Conservation (phyloP, 1,140 invertebrate genomes). For the Cotesia typhae region DNA sequence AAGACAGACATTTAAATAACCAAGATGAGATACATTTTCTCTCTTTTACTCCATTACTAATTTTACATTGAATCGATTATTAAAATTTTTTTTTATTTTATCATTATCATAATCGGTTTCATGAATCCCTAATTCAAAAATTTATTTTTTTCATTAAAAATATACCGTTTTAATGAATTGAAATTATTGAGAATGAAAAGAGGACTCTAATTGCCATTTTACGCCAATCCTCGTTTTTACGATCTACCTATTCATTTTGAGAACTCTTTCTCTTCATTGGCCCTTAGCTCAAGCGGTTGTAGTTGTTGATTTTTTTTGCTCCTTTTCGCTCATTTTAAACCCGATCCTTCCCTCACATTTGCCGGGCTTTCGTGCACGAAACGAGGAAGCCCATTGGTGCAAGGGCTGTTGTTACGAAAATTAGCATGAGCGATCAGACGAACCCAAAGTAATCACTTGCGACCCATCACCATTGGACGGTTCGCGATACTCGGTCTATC, state of each 20-base stretch:
- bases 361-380: slow-evolving; percentile 5
- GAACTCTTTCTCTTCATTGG: too few species aligned
- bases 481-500: neutral
- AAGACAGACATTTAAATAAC: slow-evolving; percentile 5
- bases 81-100: neutral
- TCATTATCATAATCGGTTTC: too few species aligned
- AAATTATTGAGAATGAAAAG: too few species aligned
- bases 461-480: slow-evolving; percentile 28
- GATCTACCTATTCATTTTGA: too few species aligned
- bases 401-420: slow-evolving; percentile 33
- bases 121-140: neutral
- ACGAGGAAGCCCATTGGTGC: slow-evolving; percentile 27
- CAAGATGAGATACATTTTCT: neutral
- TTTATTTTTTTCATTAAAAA: too few species aligned
- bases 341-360: neutral
- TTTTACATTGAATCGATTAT: neutral
- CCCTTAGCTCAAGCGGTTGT: too few species aligned
- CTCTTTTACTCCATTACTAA: neutral
- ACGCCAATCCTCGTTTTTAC: too few species aligned
- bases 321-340: too few species aligned
- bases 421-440: slow-evolving; percentile 33
- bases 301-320: neutral
- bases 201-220: too few species aligned
- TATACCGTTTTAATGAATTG: too few species aligned
- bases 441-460: slow-evolving; percentile 20